These are phyloP conservation scores for Dinomys branickii DNA, from an alignment of 2,113 vertebrate genomes.

Conservation along the genomic window DNA sequence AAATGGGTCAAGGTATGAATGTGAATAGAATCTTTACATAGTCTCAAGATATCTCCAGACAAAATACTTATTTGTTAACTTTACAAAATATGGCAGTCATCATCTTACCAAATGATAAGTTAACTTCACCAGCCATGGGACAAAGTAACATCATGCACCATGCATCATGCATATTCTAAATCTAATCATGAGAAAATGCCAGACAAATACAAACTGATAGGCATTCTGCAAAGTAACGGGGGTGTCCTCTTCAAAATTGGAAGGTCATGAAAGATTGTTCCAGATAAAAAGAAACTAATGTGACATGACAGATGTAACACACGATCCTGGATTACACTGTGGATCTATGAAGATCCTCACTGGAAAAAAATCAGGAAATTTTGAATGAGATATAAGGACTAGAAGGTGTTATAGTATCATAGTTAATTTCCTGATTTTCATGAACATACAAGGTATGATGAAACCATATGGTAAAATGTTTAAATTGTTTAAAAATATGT, in stretches of 20 bases:
- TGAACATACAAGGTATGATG: background rate
- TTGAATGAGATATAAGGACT: background rate
- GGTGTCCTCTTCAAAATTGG: background rate
- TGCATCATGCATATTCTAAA: background rate
- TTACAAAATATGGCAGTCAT: slow-evolving; percentile 10
- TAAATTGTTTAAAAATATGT: background rate
- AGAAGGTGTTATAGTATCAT: background rate
- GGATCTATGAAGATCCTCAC: background rate
- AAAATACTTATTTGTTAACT: slow-evolving; percentile 42
- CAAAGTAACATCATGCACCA: background rate
- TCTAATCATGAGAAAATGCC: background rate
- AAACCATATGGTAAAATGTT: background rate
- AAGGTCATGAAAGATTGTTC: background rate
- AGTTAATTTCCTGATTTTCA: background rate
- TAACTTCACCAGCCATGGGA: background rate
- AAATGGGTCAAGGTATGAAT: background rate
- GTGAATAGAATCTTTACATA: slow-evolving; percentile 3
- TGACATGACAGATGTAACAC: background rate
- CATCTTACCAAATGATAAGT: background rate
- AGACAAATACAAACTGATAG: background rate
- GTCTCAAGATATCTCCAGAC: background rate
- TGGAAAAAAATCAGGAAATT: background rate
- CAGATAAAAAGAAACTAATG: background rate
- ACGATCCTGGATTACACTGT: background rate
- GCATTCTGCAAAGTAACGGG: background rate